Evolutionary conservation across 2,888 invertebrate genomes (phyloP).

Genomic region (Epiblema foenella): DNA sequence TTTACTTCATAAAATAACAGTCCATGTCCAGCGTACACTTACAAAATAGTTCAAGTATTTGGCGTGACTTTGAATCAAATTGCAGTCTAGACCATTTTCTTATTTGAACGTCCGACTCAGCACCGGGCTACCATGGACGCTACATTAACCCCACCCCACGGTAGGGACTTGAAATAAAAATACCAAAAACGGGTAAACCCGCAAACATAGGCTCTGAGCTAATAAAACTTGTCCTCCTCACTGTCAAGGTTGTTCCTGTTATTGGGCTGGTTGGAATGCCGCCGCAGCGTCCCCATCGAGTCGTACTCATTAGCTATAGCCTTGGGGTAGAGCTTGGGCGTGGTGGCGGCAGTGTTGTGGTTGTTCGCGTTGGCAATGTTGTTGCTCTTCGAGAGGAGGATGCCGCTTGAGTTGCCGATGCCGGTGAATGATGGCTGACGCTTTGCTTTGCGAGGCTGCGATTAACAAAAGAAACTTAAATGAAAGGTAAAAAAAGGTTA

Average conservation of each 20-base stretch:
- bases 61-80: neutral
- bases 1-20: no score
- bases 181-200: conserved; percentile 15
- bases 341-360: conserved; percentile 84
- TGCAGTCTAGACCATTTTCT: no score
- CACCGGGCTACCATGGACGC: no score
- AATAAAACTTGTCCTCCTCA: conserved; percentile 88
- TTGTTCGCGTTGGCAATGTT: conserved; percentile 86
- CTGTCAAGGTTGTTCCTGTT: conserved; percentile 86
- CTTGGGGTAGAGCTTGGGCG: conserved; percentile 89
- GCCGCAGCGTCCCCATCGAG: conserved; percentile 88
- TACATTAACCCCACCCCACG: neutral
- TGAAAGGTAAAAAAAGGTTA: no score
- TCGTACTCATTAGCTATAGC: conserved; percentile 91
- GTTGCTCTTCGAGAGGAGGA: conserved; percentile 84
- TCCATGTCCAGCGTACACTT: neutral
- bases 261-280: conserved; percentile 90
- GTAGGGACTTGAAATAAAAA: neutral
- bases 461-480: conserved; percentile 30
- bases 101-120: no score
- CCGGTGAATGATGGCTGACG: conserved; percentile 90
- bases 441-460: conserved; percentile 83
- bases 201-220: conserved; percentile 50
- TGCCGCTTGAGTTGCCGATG: conserved; percentile 78
- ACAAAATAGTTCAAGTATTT: neutral